Percentiles rank a stretch among this genome's conserved stretches.
Evolutionary conservation across 2,797 vertebrate species (phyloP).

Genomic region (Eulemur coronatus): DNA sequence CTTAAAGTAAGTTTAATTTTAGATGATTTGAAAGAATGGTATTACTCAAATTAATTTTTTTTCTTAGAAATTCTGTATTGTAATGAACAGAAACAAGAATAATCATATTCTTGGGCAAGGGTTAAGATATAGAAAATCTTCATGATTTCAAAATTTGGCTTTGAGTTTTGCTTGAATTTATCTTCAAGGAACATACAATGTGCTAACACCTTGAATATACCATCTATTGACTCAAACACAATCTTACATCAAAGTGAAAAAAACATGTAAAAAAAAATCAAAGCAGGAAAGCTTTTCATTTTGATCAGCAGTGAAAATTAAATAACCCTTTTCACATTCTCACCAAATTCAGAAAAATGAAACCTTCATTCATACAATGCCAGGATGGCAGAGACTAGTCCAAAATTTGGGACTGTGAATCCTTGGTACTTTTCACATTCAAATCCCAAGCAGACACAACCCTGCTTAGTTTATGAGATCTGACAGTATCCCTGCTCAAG

Average conservation of each 20-base stretch:
- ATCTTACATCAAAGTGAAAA: constrained; percentile 20
- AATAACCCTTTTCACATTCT: background rate
- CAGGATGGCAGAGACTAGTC: background rate
- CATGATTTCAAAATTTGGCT: constrained; percentile 8
- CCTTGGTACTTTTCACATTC: background rate
- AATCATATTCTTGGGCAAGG: background rate
- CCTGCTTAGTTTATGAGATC: background rate
- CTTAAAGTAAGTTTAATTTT: background rate
- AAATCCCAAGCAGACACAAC: constrained; percentile 31
- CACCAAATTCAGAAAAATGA: constrained; percentile 40
- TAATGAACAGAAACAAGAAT: background rate
- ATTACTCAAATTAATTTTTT: background rate
- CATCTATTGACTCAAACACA: background rate
- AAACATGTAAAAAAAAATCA: background rate
- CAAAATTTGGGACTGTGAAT: background rate
- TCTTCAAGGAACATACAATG: background rate
- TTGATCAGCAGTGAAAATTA: constrained; percentile 29
- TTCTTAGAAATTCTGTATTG: background rate
- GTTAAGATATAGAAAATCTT: background rate
- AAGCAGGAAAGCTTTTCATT: background rate
- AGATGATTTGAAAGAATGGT: background rate
- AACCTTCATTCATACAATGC: constrained; percentile 2
- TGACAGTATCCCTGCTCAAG: constrained; percentile 47
- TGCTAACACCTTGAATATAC: background rate
- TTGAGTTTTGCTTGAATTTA: constrained; percentile 11